Evolutionary conservation across 1,140 invertebrate genomes (phyloP), one percentile per base, ranked within the genome.

Genomic region (Diachasma alloeum): DNA sequence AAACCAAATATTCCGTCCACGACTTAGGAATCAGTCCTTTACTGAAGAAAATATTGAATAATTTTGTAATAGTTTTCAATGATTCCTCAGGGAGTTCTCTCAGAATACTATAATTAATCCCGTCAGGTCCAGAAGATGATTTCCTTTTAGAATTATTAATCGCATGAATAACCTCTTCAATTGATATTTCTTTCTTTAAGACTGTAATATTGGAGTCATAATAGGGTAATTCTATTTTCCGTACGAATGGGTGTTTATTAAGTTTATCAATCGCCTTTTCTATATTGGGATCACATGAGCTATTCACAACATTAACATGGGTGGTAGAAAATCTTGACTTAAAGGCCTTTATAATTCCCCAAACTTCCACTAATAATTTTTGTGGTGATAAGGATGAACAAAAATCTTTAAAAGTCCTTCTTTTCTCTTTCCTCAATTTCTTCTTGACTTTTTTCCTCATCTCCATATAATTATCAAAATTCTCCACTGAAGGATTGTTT

Each of bases 11-110:
- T 48, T 66, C 17, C 10, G 17, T 44, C 75, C 75, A 77, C 67
- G 71, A 42, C 0, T 0, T 3, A 8, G 76, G 76, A n/a, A 78
- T 56, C 0, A 26, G 13, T n/a, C 72, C 22, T 0, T 17, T 17
- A 0, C 13, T 19, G 31, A 48, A 74, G 46, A 78, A 36, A 11
- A 48, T 10, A 67, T 75, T 78, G 19, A 66, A 78, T 0, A 78
- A 8, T 17, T 37, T 0, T 11, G 73, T 24, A 0, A 59, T 13
- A 4, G 24, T 3, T 5, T 24, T 31, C 0, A 24, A 0, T 0
- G 5, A 10, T 15, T 68, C 46, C 13, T 0, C 6, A 0, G 76
- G 72, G 6, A 74, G 4, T 4, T 42, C 4, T 5, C 8, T 46
- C 36, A 77, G 46, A 6, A 69, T 39, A 10, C 11, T 10, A 53